A percentile compares a stretch with the other conserved stretches of the same genome.
Evolutionary conservation across 2,113 vertebrate genomes (phyloP).

Genomic region (Platichthys stellatus): DNA sequence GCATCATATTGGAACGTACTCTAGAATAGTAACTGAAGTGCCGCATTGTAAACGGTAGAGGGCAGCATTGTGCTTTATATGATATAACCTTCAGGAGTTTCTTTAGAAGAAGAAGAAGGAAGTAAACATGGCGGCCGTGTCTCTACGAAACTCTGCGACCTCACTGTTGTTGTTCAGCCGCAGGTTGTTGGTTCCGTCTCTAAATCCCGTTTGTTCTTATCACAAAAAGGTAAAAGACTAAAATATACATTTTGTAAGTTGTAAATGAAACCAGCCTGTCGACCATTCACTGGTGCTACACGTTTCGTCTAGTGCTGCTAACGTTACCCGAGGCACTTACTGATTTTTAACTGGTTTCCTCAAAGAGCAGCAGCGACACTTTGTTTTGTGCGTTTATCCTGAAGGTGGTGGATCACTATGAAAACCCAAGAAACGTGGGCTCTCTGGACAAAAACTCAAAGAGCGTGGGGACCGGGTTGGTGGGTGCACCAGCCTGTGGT

Average conservation of each 20-base stretch:
- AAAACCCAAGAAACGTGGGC: constrained; percentile 96
- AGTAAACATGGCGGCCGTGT: constrained; percentile 70
- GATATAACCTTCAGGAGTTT: no score
- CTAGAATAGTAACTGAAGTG: no score
- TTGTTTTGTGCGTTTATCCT: background rate
- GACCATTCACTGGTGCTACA: background rate
- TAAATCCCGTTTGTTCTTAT: constrained; percentile 59
- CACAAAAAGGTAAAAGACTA: constrained; percentile 77
- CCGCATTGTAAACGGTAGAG: no score
- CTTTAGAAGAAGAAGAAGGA: no score
- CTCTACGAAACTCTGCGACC: constrained; percentile 56
- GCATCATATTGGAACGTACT: no score
- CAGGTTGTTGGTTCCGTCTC: constrained; percentile 49
- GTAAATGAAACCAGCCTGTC: background rate
- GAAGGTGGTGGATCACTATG: constrained; percentile 96
- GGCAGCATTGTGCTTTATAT: no score
- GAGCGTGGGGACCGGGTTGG: constrained; percentile 95
- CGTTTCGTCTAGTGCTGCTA: background rate
- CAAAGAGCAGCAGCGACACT: background rate
- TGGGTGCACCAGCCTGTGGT: constrained; percentile 95
- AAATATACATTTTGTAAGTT: background rate
- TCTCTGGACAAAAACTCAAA: constrained; percentile 91
- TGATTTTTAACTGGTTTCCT: background rate
- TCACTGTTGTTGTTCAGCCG: constrained; percentile 53
- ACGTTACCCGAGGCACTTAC: background rate